Evolutionary conservation across 1,140 invertebrate genomes (phyloP), one percentile per base, ranked within the genome.

Genomic region (Drosophila arawakana): DNA sequence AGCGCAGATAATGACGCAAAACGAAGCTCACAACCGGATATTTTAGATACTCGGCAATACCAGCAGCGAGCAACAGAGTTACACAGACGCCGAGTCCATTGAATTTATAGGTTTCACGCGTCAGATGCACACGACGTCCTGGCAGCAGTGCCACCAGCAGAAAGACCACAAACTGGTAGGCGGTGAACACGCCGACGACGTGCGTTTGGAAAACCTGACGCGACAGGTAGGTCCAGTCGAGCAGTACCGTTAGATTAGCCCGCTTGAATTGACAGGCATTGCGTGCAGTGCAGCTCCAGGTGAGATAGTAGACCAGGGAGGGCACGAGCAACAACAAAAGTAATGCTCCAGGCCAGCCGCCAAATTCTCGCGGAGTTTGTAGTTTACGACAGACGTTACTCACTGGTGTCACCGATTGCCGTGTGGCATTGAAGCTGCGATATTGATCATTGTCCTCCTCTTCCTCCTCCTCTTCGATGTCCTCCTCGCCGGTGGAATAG

Each of bases 401-500:
- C 18, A 49, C 59, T 37, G 25, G 73, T 49, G 46, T 60, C 15
- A 39, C 34, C 18, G 72, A 73, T 0, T 80, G 73, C 0, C 69
- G 52, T 2, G 84, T 78, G 3, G 47, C 73, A 62, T 80, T 91
- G 59, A 91, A 90, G 34, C 90, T 91, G 21, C 82, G 75, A 55
- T 78, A 91, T 13, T 85, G 43, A 8, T 84, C 81, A 2, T 80
- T 79, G 10, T 83, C 71, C n/a, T 80, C 81, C 0, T 91, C 81
- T 34, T 90, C 86, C 0, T 90, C 80, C 37, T 90, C 86, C 15
- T 89, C 88, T 0, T 74, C 86, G 34, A 68, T 49, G 39, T 86
- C 78, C 58, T 91, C 91, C 55, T 93, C 93, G 15, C 91, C 92
- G 15, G 93, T 93, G 7, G 93, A 94, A 72, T 93, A 93, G 67